Base-by-base conservation (phyloP, 2,113 vertebrate genomes). In the Salvator merianae region DNA sequence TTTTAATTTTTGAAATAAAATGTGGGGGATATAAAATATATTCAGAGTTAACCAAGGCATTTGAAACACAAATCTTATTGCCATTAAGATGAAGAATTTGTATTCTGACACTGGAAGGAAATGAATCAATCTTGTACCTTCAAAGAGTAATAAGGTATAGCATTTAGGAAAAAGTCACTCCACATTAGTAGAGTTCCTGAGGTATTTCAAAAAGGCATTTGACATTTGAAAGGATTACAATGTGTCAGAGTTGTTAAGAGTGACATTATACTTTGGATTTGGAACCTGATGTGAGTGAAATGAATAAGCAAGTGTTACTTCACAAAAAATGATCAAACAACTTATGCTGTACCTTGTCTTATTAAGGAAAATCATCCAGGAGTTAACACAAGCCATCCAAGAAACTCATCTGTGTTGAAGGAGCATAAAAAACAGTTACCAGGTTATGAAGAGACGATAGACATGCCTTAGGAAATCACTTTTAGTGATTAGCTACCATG, bases 211-310 rank as follows among this genome's bases (percentile, higher is more conserved):
- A 76, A 50, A 76, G 43, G 22, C 62, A 76, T 83, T 83, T 83
- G 82, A 76, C 72, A 83, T 83, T 83, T 83, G 34, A 83, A 83
- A 76, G 81, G 82, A 66, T 83, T 76, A 76, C 82, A 68, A 53
- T 76, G 40, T 83, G 72, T 66, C 72, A 83, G 72, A 76, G 38
- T 83, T 83, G 81, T 83, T 83, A 47, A 59, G 40, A 83, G 59
- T 76, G 59, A 76, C 59, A 83, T 76, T 83, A 75, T 66, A 76
- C 59, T 83, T 50, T 68, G 72, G 40, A 76, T 83, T 16, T 83
- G 72, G 62, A 75, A 75, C 59, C 36, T 43, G 55, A 47, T 32
- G n/a, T 66, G n/a, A 28, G 40, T 20, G 9, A 65, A 34, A 73
- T 82, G 36, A 73, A 28, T 82, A 82, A 73, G 81, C 69, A 73